Base-by-base conservation (phyloP, 2,888 invertebrate genomes). In the Spilarctia lutea region DNA sequence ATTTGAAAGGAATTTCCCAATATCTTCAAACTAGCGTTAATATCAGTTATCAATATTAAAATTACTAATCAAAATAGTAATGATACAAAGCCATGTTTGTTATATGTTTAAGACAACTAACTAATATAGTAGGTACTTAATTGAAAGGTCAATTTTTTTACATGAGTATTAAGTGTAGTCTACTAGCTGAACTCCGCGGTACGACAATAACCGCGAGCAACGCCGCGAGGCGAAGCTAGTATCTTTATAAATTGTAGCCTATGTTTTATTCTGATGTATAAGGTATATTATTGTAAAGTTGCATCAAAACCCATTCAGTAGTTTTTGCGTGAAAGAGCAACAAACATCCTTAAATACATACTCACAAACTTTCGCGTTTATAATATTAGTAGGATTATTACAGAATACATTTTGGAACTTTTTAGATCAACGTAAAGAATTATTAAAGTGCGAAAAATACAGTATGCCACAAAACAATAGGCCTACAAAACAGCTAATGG, bases 401-500 rank as follows among this genome's bases (percentile, higher is more conserved):
- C n/a, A n/a, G n/a, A n/a, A n/a, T n/a, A 63, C 27, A 30, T 13
- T n/a, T 2, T 56, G 3, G 13, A n/a, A 16, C 30, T 18, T 30
- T 63, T 63, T 60, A 30, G 27, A 60, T 63, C 30, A 30, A 30
- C 30, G 30, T 30, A 18, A 63, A 30, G 1, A 2, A 8, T 30
- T 30, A 60, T 60, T 60, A 60, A 3, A 16, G 30, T 60, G 16
- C 30, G 18, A 63, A 7, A 7, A 30, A 7, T 63, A 63, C 30
- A 63, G 63, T 30, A 30, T 7, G 30, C 18, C 13, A 63, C 68
- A 72, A 67, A 79, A 81, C 80, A 81, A 81, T 75, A 83, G 78
- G 81, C 79, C 77, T 81, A 73, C 72, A 80, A 77, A 79, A 82
- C 76, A 82, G 71, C 70, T 88, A 91, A 94, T 94, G 94, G 94